phyloP scores from a whole-genome alignment of 2,797 vertebrate genomes.

The Cheirogaleus major region DNA sequence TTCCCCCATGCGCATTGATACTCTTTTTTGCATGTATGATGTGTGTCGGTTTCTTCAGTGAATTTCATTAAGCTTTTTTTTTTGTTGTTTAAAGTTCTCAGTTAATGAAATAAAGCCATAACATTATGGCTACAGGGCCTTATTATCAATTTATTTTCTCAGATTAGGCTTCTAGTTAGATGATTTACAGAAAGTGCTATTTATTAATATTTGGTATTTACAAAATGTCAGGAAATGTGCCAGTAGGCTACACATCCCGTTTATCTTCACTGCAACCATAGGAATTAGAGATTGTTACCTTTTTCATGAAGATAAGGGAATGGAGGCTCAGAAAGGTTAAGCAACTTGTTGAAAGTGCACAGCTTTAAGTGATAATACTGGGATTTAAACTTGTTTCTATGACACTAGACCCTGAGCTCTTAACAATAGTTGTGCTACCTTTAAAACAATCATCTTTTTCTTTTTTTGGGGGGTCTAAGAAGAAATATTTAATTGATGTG shows the following conservation, averaged over 20 bases:
- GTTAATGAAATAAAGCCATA: conserved; percentile 7
- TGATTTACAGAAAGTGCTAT: background rate
- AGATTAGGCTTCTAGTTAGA: background rate
- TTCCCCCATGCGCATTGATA: background rate
- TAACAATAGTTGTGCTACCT: background rate
- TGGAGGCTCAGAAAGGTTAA: background rate
- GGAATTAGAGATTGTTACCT: background rate
- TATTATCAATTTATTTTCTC: background rate
- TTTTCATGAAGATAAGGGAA: background rate
- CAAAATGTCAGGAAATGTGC: background rate
- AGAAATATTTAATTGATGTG: background rate
- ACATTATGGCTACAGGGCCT: background rate
- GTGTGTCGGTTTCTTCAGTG: background rate
- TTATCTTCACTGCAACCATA: background rate
- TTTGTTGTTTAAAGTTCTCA: background rate
- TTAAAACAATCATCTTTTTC: background rate
- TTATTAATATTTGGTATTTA: background rate
- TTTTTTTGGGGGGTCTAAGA: background rate
- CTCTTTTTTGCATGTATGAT: background rate
- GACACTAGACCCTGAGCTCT: no score
- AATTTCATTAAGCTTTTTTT: conserved; percentile 1
- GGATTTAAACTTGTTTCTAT: background rate
- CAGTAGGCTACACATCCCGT: background rate
- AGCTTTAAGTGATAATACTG: background rate
- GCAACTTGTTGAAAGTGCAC: background rate